Evolutionary conservation across 2,797 vertebrate genomes (phyloP).

Genomic region (Chiroxiphia lanceolata): DNA sequence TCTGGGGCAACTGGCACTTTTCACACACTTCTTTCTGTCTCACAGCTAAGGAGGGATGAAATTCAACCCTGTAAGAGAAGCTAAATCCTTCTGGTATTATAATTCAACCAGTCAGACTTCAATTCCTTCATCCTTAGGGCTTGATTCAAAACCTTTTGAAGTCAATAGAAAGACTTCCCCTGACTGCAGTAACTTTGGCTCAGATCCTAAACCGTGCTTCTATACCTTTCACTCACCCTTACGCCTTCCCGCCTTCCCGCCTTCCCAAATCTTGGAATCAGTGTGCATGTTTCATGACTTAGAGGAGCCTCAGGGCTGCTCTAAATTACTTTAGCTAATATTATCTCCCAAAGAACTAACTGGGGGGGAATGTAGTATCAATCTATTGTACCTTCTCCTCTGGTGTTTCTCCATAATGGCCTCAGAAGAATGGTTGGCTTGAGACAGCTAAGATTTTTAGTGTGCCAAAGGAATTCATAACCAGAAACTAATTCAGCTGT

Average conservation of each 20-base stretch:
- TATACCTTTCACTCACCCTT: not conserved
- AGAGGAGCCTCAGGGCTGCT: constrained; percentile 10
- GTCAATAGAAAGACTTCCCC: constrained; percentile 13
- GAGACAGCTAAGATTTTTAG: constrained; percentile 6
- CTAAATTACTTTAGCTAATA: constrained; percentile 20
- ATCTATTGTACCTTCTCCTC: constrained; percentile 42
- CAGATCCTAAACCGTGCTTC: not conserved
- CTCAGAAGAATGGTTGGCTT: constrained; percentile 58
- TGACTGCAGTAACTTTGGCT: constrained; percentile 31
- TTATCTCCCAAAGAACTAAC: constrained; percentile 28
- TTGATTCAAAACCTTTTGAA: constrained; percentile 58
- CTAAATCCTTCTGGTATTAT: constrained; percentile 38
- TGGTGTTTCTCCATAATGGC: constrained; percentile 18
- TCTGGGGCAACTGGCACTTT: not conserved
- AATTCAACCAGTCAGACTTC: constrained; percentile 35
- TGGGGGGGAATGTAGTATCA: not conserved
- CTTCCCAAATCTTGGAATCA: not conserved
- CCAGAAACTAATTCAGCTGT: constrained; percentile 45
- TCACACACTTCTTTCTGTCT: not conserved
- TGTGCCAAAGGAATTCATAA: constrained; percentile 22
- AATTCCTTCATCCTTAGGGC: constrained; percentile 12
- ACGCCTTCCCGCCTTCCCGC: not conserved
- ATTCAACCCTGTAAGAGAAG: constrained; percentile 23
- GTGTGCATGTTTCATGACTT: not conserved
- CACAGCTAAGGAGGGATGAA: not conserved